Base-by-base conservation (phyloP, 2,888 invertebrate genomes). In the Eumerus sabulonum region DNA sequence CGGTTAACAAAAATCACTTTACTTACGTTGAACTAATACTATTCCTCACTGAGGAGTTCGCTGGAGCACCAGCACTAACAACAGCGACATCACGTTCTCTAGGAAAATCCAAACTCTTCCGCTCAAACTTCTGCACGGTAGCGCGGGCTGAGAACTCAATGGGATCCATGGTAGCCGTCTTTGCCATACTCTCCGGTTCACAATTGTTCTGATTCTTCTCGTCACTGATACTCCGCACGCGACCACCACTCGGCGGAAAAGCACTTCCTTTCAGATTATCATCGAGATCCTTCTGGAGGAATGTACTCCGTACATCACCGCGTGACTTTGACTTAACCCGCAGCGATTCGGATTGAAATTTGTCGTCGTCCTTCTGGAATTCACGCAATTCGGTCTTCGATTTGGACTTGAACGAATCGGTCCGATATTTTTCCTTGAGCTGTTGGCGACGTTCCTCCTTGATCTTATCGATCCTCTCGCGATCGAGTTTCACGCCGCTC, bases 401-500 rank as follows among this genome's bases (percentile, higher is more conserved):
- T 82, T 90, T 90, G n/a, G 91, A 90, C 83, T 91, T 91, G 73
- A 96, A 93, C 9, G 95, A 94, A 83, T 95, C 95, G 0, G 95
- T 93, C 81, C 95, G 93, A 86, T 96, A 96, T 87, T 96, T 96
- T 85, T 96, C 96, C 50, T 96, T 92, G 12, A 96, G 89, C 84
- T 95, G 95, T 83, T 93, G 94, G 57, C 97, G 90, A n/a, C 96
- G 90, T 85, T 97, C 96, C 86, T 96, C 96, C 89, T 97, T 97
- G 86, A 96, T 97, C 86, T 94, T 94, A 88, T 97, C 96, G 82
- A 97, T 96, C 50, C 96, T 90, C 85, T 96, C 96, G 51, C 96
- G 90, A 84, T 94, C 94, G 17, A 93, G 86, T 74, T 93, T 92
- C 42, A 90, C 89, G 17, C 87, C 89, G 64, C 92, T 91, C 7